Base-by-base conservation (phyloP, 2,888 invertebrate species). In the Cyaniris semiargus region DNA sequence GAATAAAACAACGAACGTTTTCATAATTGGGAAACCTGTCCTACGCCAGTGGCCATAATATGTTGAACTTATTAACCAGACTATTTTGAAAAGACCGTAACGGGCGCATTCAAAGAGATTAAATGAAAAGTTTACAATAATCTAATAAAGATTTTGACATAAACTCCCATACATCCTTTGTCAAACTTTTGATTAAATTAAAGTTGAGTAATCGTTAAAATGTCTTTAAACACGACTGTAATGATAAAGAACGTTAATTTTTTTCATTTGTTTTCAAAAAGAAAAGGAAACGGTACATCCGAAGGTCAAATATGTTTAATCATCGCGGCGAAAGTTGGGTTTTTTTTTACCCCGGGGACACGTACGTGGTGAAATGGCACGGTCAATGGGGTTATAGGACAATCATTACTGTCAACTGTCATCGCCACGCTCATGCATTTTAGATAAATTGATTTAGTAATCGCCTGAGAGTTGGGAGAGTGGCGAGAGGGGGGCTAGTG, bases 381-480 rank as follows among this genome's bases (percentile, higher is more conserved):
- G 76, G 76, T 76, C 76, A 76, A 13, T 76, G 71, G 76, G 76
- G 76, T 23, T 76, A 56, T 71, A 71, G 76, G 56, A 76, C 71
- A 76, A 76, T 38, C 56, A 71, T 23, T 71, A 71, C 56, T 76
- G 56, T 70, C 66, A 60, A 23, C 34, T 56, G 71, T 15, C 34
- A 58, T 58, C 76, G 48, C 74, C 74, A 27, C 74, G 74, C 74
- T 74, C 74, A 53, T 74, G 74, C 74, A 74, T 74, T 74, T 74
- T 74, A 74, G 74, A 74, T 74, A 74, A 74, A 74, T 74, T 48
- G 74, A 74, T 74, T 74, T 48, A 13, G 23, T 48, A 27, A 74
- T 74, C 27, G 74, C 27, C 53, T 53, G 53, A 53, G 53, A 53
- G 53, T 53, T 53, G 53, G 15, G 53, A 53, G 53, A 53, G 44